Evolutionary conservation across 2,888 invertebrate species (phyloP).

Genomic region (Nomada ruficornis): DNA sequence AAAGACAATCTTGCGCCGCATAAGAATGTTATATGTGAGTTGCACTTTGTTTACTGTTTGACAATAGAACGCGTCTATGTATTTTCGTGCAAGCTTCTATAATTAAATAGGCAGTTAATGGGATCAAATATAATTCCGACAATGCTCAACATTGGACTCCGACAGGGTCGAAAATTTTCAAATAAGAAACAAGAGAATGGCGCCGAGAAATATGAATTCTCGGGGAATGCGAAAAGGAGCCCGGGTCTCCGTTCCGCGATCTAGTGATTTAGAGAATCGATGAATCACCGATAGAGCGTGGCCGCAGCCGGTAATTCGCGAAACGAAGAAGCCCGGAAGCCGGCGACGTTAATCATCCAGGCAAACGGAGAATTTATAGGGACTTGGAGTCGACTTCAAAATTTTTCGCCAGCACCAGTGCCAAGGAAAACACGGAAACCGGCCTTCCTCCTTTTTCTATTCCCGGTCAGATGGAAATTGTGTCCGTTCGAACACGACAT

Average conservation of each 20-base stretch:
- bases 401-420: slow-evolving; percentile 39
- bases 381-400: slow-evolving; percentile 33
- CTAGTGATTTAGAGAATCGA: slow-evolving; percentile 55
- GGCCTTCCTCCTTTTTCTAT: background rate
- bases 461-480: slow-evolving; percentile 6
- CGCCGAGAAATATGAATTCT: background rate
- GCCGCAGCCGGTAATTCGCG: slow-evolving; percentile 43
- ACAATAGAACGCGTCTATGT: no score
- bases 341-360: slow-evolving; percentile 59
- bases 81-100: no score
- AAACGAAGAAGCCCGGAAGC: slow-evolving; percentile 44
- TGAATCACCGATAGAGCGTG: slow-evolving; percentile 61
- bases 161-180: no score
- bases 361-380: slow-evolving; percentile 36
- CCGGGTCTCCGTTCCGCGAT: slow-evolving; percentile 17
- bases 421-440: slow-evolving; percentile 54
- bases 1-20: no score
- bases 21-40: no score
- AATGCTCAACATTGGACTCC: no score
- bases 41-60: no score
- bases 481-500: slow-evolving; percentile 13
- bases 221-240: slow-evolving; percentile 2
- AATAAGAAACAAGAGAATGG: no score
- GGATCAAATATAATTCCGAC: no score
- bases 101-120: no score